phyloP scores from a whole-genome alignment of 1,140 invertebrate species.

The Bombus balteatus region DNA sequence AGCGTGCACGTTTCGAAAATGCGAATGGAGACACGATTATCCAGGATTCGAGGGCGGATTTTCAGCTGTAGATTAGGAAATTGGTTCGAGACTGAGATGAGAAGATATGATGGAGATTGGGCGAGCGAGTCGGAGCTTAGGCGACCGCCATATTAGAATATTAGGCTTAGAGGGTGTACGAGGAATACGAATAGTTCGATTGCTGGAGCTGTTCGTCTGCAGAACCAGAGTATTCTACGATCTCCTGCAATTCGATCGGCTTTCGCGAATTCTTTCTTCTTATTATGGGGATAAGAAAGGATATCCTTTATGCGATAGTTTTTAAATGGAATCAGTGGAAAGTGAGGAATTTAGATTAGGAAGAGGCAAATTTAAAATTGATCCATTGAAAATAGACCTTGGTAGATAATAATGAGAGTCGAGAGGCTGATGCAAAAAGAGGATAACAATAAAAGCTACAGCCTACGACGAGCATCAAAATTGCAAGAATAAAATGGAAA shows the following conservation, averaged over 20 bases:
- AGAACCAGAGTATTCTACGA: background rate
- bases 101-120: slow-evolving; percentile 1
- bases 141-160: slow-evolving; percentile 9
- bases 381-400: background rate
- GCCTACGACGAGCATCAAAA: too few relatives aligned
- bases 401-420: background rate
- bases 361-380: background rate
- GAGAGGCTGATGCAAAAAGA: too few relatives aligned
- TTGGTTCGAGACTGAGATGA: background rate
- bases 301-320: background rate
- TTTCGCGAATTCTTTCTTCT: background rate
- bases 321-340: background rate
- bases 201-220: background rate
- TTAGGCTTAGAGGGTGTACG: background rate
- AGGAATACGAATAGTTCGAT: background rate
- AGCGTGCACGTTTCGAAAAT: background rate
- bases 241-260: background rate
- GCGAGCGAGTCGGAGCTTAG: background rate
- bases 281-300: background rate
- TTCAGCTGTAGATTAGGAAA: background rate
- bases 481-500: too few relatives aligned
- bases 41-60: background rate
- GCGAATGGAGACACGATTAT: background rate
- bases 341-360: background rate
- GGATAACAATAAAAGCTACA: background rate